Base-by-base conservation (phyloP, 2,113 vertebrate species). In the Hepsetus odoe region DNA sequence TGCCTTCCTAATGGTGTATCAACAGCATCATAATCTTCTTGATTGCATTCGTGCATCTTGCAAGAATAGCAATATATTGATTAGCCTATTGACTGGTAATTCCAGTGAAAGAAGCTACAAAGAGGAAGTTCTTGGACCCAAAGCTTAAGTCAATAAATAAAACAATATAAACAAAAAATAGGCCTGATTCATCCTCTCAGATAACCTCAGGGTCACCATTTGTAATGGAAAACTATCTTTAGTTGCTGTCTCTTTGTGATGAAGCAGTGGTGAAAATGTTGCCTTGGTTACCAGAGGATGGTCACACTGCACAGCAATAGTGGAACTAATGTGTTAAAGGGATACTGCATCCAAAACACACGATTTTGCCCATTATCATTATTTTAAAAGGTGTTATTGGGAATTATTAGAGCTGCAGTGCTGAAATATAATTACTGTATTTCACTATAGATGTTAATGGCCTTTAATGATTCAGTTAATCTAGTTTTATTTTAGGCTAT, bases 221-320 rank as follows among this genome's bases (percentile, higher is more conserved):
- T 30, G 53, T 26, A 69, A 44, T 33, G 12, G 53, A 46, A 38
- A 59, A 59, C 53, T 77, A 69, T 77, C 46, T 77, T 69, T 59
- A 77, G 18, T 35, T 64, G 58, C 73, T 6, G 13, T 10, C 58
- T n/a, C 64, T 58, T 58, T 42, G 35, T 68, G 56, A 20, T 26
- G 40, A 69, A 42, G 35, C 64, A 16, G 24, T 65, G 22, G 20
- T 76, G 28, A 68, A 56, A 58, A 51, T 8, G 64, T 67, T 68
- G 64, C 74, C 64, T 13, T 58, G 74, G 74, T 68, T 76, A 76
- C 49, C 42, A 35, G 35, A 58, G 44, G 66, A 22, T 66, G 46
- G 11, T 62, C 32, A 64, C 46, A 49, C 72, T 26, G 16, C 40
- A 12, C n/a, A 30, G 44, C 30, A 76, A 55, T 53, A 44, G n/a